Evolutionary conservation across 2,797 vertebrate species (phyloP).

Genomic region (Microctenopoma lineatum): DNA sequence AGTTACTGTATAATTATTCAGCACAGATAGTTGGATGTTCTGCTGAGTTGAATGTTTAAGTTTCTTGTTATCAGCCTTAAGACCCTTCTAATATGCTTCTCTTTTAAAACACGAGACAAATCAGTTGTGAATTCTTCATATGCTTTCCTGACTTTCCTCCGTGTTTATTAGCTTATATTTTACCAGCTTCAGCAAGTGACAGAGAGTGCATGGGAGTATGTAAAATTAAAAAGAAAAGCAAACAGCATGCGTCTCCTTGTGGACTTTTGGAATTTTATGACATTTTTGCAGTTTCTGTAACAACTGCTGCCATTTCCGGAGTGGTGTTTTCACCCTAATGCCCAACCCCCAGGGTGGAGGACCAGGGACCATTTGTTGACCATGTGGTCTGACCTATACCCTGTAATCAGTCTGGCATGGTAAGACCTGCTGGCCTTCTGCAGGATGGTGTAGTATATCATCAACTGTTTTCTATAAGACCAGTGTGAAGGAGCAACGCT

Average conservation of each 20-base stretch:
- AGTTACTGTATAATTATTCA: conserved; percentile 63
- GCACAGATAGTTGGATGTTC: conserved; percentile 61
- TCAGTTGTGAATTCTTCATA: conserved; percentile 18
- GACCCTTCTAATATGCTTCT: conserved; percentile 20
- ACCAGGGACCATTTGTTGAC: conserved; percentile 76
- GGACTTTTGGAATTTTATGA: conserved; percentile 51
- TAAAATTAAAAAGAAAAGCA: too few relatives aligned
- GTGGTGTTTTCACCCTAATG: conserved; percentile 46
- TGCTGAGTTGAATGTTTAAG: conserved; percentile 62
- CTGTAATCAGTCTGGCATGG: conserved; percentile 80
- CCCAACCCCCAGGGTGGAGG: conserved; percentile 65
- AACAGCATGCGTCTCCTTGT: conserved; percentile 34
- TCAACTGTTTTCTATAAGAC: conserved; percentile 70
- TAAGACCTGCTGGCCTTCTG: conserved; percentile 73
- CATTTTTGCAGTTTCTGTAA: conserved; percentile 50
- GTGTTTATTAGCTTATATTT: conserved; percentile 44
- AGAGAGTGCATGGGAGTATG: conserved; percentile 16
- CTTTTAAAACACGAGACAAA: conserved; percentile 42
- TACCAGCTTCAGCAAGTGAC: conserved; percentile 20
- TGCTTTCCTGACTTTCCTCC: conserved; percentile 13
- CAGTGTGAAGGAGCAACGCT: conserved; percentile 60
- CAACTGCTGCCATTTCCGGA: conserved; percentile 57
- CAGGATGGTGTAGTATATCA: conserved; percentile 76
- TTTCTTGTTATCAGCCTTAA: conserved; percentile 46
- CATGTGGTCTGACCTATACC: conserved; percentile 78